A percentile compares a stretch with the other conserved stretches of the same genome.
These are phyloP conservation scores for Anticlea derivata DNA, from an alignment of 2,888 invertebrate species.

Conservation along the genomic window DNA sequence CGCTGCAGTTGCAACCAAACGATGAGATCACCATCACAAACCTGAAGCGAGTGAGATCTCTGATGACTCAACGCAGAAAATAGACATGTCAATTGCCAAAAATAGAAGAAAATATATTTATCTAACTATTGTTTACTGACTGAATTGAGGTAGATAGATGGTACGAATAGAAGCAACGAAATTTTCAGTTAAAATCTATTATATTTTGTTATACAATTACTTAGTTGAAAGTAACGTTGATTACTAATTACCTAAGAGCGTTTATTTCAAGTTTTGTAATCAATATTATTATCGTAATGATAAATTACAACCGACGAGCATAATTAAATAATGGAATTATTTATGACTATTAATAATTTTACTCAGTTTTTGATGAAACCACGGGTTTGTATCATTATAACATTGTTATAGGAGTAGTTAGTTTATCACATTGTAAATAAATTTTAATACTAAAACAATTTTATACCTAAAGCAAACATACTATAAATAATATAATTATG, in stretches of 20 bases:
- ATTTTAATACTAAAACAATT: conserved; percentile 63
- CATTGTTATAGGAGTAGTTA: conserved; percentile 53
- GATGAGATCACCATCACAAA: conserved; percentile 95
- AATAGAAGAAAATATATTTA: conserved; percentile 47
- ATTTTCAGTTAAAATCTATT: no score
- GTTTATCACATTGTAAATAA: conserved; percentile 65
- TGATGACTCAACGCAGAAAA: conserved; percentile 70
- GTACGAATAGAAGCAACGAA: conserved; percentile 37
- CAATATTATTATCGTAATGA: background rate
- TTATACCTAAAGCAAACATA: conserved; percentile 60
- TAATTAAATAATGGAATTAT: background rate
- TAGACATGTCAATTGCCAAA: conserved; percentile 77
- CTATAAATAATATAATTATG: conserved; percentile 42
- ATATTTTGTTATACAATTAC: no score
- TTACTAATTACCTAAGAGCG: no score
- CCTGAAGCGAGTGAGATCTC: conserved; percentile 84
- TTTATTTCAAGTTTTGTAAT: no score
- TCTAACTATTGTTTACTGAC: conserved; percentile 42
- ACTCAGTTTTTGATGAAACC: background rate
- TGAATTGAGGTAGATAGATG: conserved; percentile 28
- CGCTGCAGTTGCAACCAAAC: conserved; percentile 93
- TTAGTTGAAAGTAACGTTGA: no score
- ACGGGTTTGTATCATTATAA: background rate
- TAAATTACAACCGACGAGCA: background rate
- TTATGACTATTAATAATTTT: background rate